Conservation (phyloP, 2,797 vertebrate genomes). For the Pangasius sanitwongsei region DNA sequence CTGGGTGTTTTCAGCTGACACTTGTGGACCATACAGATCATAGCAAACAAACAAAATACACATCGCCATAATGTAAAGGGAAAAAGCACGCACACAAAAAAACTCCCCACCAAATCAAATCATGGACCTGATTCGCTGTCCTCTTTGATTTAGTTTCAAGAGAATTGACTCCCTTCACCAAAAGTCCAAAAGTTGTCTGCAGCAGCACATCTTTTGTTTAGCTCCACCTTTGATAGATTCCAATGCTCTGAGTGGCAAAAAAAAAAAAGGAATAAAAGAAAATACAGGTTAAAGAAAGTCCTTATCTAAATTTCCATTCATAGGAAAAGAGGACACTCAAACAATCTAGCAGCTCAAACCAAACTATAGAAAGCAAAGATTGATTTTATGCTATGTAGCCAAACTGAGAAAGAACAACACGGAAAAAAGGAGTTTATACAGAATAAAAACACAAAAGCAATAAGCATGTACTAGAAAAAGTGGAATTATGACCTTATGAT, state of each 20-base stretch:
- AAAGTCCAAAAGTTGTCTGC: constrained; percentile 47
- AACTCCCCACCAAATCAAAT: background rate
- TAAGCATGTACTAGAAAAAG: background rate
- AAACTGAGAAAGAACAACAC: background rate
- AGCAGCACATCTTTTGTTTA: constrained; percentile 18
- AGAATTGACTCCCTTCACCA: constrained; percentile 53
- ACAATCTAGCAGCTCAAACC: background rate
- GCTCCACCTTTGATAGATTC: background rate
- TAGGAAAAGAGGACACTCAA: background rate
- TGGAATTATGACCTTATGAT: background rate
- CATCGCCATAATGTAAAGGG: constrained; percentile 3
- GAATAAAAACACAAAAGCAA: background rate
- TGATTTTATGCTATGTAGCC: background rate
- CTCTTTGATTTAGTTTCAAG: constrained; percentile 41
- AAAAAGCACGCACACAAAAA: background rate
- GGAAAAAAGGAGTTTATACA: background rate
- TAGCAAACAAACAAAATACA: constrained; percentile 5
- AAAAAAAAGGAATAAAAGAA: background rate
- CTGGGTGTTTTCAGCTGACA: background rate
- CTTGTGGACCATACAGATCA: constrained; percentile 8
- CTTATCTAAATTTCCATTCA: background rate
- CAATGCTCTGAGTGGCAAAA: background rate
- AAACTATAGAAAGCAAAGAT: background rate
- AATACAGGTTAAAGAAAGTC: constrained; percentile 13
- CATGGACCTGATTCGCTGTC: constrained; percentile 26